Base-by-base conservation (phyloP, 2,888 invertebrate species). In the Hedychridium roseum region DNA sequence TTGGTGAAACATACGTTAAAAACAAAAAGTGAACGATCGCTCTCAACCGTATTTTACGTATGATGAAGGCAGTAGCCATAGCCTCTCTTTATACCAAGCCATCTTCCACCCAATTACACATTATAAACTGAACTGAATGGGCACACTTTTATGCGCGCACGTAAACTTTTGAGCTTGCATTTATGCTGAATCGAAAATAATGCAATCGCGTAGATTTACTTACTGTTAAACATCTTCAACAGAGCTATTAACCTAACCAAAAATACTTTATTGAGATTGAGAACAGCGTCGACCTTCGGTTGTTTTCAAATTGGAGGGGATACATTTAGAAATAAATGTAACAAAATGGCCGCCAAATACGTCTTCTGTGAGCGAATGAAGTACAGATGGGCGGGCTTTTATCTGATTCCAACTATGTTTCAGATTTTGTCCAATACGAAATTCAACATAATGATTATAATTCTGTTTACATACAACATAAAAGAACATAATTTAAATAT, bases 231-330 rank as follows among this genome's bases (percentile, higher is more conserved):
- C 56, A 48, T 52, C 50, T 50, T 60, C 55, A 40, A 57, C 52
- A 63, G 61, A 60, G 54, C 50, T 60, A 68, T 58, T 59, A 71
- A 76, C 75, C 73, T 76, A 76, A 76, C 75, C 75, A 74, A 74
- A 73, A 73, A 70, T 68, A 71, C 64, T 69, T 62, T 58, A 64
- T 62, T 49, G 49, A 58, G 68, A 68, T 64, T 56, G 54, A 55
- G 68, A 66, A 55, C 73, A 76, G 75, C 76, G 75, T 75, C 77
- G 75, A 76, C 75, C 76, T 78, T 78, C 76, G 74, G 68, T 77
- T 76, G 77, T 76, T 78, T 76, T 74, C 75, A 71, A 74, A 55
- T 64, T 66, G 68, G 66, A 64, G 68, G 68, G 67, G 68, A 64
- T 64, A 46, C 66, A 67, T 68, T 71, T 68, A 59, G 70, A 69